phyloP scores from a whole-genome alignment of 2,113 vertebrate species.

The Tachysurus fulvidraco region DNA sequence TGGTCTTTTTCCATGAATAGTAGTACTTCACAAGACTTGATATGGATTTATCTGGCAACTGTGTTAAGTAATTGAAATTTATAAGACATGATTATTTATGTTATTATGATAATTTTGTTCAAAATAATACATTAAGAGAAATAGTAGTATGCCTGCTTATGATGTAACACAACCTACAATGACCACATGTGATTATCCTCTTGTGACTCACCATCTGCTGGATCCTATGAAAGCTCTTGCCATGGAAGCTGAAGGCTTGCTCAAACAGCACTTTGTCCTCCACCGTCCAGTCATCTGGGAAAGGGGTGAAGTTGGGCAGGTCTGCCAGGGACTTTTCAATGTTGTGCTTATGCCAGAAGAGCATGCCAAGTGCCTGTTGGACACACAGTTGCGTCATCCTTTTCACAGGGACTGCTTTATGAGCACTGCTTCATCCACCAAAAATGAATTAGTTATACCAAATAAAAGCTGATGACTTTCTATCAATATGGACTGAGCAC shows the following conservation, averaged over 20 bases:
- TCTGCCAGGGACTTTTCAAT: slow-evolving; percentile 97
- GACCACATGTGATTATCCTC: neutral
- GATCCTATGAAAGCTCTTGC: slow-evolving; percentile 99
- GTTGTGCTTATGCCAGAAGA: slow-evolving; percentile 99
- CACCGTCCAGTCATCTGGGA: slow-evolving; percentile 98
- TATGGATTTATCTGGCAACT: slow-evolving; percentile 98
- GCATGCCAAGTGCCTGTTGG: slow-evolving; percentile 92
- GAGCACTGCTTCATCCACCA: neutral
- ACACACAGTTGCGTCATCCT: slow-evolving; percentile 45
- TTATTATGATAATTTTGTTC: neutral
- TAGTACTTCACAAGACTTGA: slow-evolving; percentile 99
- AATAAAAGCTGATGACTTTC: neutral
- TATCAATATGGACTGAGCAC: neutral
- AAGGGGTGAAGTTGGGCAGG: slow-evolving; percentile 98
- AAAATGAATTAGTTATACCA: neutral
- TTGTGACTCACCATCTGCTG: slow-evolving; percentile 90
- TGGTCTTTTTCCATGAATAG: slow-evolving; percentile 99
- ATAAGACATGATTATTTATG: neutral
- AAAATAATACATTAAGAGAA: neutral
- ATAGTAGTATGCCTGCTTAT: neutral
- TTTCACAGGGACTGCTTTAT: neutral
- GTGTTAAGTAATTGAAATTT: slow-evolving; percentile 48
- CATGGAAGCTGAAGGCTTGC: slow-evolving; percentile 98
- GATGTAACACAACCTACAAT: neutral
- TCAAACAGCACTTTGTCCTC: slow-evolving; percentile 99